Conservation (phyloP, 2,888 invertebrate genomes). For the Drosophila pseudotakahashii region DNA sequence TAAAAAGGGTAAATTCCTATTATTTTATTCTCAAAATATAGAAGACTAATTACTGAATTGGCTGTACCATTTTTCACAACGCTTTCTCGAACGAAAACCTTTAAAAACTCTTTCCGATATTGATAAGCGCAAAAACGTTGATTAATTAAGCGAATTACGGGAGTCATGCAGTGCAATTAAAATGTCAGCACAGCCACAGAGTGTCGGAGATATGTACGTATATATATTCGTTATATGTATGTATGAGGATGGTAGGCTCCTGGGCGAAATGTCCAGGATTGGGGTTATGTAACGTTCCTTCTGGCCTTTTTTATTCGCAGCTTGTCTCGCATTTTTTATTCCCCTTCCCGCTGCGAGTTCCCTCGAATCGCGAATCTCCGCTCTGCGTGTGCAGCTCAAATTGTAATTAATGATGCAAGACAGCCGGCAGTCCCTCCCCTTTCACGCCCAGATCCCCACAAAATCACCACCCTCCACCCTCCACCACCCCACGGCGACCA, state of each 20-base stretch:
- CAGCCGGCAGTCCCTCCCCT: constrained; percentile 49
- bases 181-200: constrained; percentile 67
- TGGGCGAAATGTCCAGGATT: constrained; percentile 32
- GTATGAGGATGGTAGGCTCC: constrained; percentile 20
- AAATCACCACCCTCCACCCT: neutral
- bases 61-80: constrained; percentile 1
- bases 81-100: constrained; percentile 11
- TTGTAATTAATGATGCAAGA: constrained; percentile 79
- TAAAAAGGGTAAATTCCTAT: neutral
- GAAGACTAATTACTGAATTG: constrained; percentile 10
- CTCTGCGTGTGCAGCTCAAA: constrained; percentile 63
- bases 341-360: constrained; percentile 8
- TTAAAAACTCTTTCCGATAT: constrained; percentile 44
- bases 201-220: constrained; percentile 6
- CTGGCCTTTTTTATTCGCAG: constrained; percentile 25
- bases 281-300: constrained; percentile 38
- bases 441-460: constrained; percentile 18
- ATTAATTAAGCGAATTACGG: constrained; percentile 75
- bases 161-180: constrained; percentile 75
- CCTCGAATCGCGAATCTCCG: constrained; percentile 22
- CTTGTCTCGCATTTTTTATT: constrained; percentile 20
- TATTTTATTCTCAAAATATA: neutral
- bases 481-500: constrained; percentile 19
- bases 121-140: constrained; percentile 57
- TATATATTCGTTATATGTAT: neutral